Conservation (phyloP, 2,888 invertebrate species). For the Portevinia maculata region DNA sequence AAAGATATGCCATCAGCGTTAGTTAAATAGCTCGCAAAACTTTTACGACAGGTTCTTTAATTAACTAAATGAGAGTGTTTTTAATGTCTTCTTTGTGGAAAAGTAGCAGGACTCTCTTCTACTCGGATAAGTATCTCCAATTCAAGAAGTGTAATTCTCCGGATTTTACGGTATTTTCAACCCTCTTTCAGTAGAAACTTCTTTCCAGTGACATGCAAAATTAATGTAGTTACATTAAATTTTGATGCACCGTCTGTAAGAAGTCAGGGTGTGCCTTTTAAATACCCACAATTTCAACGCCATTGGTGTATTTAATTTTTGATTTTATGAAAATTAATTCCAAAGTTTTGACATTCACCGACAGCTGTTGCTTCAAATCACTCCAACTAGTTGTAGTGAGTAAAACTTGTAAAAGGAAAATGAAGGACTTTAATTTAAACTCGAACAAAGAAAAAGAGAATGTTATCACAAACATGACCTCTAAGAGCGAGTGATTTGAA, state of each 20-base stretch:
- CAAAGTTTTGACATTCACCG: conserved; percentile 46
- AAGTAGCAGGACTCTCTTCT: neutral
- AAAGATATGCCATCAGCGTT: conserved; percentile 7
- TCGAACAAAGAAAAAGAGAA: conserved; percentile 32
- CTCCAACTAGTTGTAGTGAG: neutral
- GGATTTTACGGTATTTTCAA: neutral
- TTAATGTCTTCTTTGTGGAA: conserved; percentile 1
- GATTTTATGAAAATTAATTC: conserved; percentile 60
- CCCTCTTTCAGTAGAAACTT: neutral
- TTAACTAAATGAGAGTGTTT: conserved; percentile 37
- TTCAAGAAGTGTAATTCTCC: conserved; percentile 14
- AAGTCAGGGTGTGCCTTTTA: neutral
- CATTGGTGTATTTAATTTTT: conserved; percentile 37
- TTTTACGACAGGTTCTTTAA: conserved; percentile 48
- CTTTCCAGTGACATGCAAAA: conserved; percentile 32
- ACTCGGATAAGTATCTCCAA: conserved; percentile 14
- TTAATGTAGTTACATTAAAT: conserved; percentile 34
- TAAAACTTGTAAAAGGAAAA: neutral
- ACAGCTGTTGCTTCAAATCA: conserved; percentile 43
- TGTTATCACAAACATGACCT: conserved; percentile 33
- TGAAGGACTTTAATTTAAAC: conserved; percentile 13
- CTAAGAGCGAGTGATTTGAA: conserved; percentile 22
- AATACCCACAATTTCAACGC: conserved; percentile 12
- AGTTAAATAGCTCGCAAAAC: conserved; percentile 35
- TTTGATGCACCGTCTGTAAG: conserved; percentile 42